Evolutionary conservation across 2,113 vertebrate species (phyloP), one percentile per base, ranked within the genome.

Genomic region (Daphoenositta chrysoptera): DNA sequence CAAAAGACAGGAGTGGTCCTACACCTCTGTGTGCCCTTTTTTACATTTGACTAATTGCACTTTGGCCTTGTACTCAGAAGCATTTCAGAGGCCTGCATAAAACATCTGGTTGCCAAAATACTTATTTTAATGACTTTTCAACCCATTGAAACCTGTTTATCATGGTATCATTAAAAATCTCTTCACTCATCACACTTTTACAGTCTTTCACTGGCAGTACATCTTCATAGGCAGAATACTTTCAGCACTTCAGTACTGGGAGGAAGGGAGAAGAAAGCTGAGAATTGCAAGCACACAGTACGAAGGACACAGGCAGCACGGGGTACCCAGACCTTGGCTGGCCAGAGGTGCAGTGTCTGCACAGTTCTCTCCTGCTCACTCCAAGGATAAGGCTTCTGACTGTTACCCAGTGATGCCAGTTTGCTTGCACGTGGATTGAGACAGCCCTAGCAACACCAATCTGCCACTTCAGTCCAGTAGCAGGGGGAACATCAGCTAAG

Each of bases 301-400:
- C 0, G 0, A 87, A 85, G 76, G 33, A 61, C 27, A 54, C 0
- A 6, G 57, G 60, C 33, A 65, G 28, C 51, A 54, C 2, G 0
- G 24, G 10, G 27, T 19, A 53, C 11, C 11, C 17, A 10, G 60
- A 69, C 16, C 10, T 24, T 2, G 6, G 66, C 42, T 60, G 42
- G 2, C 19, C 1, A 3, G 57, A 72, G 27, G 24, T 17, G 20
- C 60, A 44, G 18, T 5, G 28, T 44, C 28, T 33, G 26, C 22
- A 13, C 7, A 4, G 28, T 23, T 50, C 54, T 83, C 65, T 71
- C 31, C 30, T 24, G 11, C 11, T 61, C 3, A 1, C 51, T 63
- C 39, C 5, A 63, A 54, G 28, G 11, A 7, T 6, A 28, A 2
- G 1, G 65, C 35, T 66, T 45, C 69, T n/a, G 19, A 70, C 37